A percentile compares a stretch with the other conserved stretches of the same genome.
phyloP scores from a whole-genome alignment of 2,113 vertebrate species.

The Peromyscus leucopus region DNA sequence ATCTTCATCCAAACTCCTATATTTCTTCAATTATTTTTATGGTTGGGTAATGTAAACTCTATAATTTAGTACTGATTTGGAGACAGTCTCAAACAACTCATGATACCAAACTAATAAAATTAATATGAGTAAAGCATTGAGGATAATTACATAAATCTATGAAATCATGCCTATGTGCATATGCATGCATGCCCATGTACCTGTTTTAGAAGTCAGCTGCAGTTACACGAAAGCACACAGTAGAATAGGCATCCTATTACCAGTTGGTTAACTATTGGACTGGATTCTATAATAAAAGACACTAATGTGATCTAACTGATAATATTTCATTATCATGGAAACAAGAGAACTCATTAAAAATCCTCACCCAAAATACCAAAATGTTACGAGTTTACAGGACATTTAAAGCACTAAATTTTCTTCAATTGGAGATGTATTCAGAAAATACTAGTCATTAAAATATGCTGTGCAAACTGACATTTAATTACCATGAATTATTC shows the following conservation, averaged over 20 bases:
- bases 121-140: neutral
- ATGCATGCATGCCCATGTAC: neutral
- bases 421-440: neutral
- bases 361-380: neutral
- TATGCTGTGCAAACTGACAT: neutral
- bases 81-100: neutral
- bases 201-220: neutral
- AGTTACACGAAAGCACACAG: neutral
- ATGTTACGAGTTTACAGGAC: neutral
- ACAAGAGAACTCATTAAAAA: neutral
- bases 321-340: neutral
- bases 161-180: neutral
- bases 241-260: neutral
- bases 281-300: neutral
- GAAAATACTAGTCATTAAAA: neutral
- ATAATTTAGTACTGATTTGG: neutral
- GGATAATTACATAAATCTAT: neutral
- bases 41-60: neutral
- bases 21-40: neutral
- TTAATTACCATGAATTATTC: conserved; percentile 17
- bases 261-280: neutral
- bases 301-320: neutral
- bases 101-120: neutral
- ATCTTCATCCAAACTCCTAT: neutral
- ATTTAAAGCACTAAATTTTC: neutral